Evolutionary conservation across 2,113 vertebrate genomes (phyloP).

Genomic region (Myiopsitta monachus): DNA sequence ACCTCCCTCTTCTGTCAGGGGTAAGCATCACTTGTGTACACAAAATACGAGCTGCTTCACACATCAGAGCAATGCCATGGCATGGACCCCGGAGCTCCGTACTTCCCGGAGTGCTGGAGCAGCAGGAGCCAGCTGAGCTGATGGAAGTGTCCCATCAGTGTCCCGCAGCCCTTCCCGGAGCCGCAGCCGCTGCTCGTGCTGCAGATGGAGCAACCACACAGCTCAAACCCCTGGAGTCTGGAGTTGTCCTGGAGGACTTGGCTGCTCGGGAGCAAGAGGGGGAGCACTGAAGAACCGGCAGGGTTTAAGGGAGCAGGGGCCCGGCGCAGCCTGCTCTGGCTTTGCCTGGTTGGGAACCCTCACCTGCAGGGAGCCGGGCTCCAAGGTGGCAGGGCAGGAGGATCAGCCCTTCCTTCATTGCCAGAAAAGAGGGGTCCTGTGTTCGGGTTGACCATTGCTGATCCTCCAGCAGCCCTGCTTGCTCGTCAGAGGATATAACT

Average conservation of each 20-base stretch:
- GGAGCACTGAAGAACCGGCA: not conserved
- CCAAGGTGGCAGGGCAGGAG: rapidly evolving
- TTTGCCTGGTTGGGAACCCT: not conserved
- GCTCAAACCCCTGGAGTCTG: rapidly evolving
- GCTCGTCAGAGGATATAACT: not conserved
- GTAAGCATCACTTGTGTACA: not conserved
- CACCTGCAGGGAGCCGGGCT: not conserved
- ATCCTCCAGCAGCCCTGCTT: not conserved
- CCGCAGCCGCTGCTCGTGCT: rapidly evolving
- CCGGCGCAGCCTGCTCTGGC: not conserved
- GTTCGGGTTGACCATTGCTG: not conserved
- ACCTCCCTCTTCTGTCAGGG: not conserved
- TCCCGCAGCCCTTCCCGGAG: not conserved
- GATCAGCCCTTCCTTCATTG: not conserved
- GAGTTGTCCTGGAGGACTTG: not conserved
- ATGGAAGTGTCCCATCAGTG: rapidly evolving
- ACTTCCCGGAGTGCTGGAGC: not conserved
- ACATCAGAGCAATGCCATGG: rapidly evolving
- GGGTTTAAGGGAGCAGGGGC: not conserved
- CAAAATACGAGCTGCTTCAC: not conserved
- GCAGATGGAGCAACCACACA: not conserved
- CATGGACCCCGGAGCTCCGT: no score
- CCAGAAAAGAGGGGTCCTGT: not conserved
- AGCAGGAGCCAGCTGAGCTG: not conserved
- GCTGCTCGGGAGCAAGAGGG: not conserved